Evolutionary conservation across 2,113 vertebrate species (phyloP).

Genomic region (Campylomormyrus numenius): DNA sequence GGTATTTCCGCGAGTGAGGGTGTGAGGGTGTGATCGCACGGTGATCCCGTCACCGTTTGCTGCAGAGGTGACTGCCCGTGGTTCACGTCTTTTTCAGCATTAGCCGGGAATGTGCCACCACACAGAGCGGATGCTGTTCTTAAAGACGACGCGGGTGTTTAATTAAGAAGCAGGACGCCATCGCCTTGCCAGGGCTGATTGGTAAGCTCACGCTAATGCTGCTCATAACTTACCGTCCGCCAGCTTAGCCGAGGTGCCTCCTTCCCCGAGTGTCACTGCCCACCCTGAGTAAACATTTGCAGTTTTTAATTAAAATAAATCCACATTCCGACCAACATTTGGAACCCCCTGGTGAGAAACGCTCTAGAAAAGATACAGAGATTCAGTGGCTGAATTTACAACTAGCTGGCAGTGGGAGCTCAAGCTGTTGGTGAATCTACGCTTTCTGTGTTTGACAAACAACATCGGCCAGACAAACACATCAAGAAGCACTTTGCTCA

Average conservation of each 20-base stretch:
- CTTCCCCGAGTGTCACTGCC: constrained; percentile 39
- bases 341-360: constrained; percentile 30
- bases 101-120: neutral
- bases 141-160: neutral
- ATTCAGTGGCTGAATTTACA: constrained; percentile 47
- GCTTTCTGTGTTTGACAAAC: neutral
- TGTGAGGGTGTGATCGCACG: neutral
- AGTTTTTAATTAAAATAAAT: constrained; percentile 63
- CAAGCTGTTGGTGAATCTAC: constrained; percentile 49
- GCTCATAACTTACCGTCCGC: constrained; percentile 38
- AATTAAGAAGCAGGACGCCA: constrained; percentile 15
- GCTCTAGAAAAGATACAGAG: constrained; percentile 37
- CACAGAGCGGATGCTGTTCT: neutral
- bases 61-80: neutral
- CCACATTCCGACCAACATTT: constrained; percentile 49
- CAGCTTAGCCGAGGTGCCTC: constrained; percentile 31
- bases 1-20: neutral
- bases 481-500: neutral
- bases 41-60: neutral
- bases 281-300: constrained; percentile 51
- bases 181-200: constrained; percentile 27
- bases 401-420: constrained; percentile 39
- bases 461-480: neutral
- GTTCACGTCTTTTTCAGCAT: too few relatives aligned
- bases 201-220: constrained; percentile 28